A percentile compares a stretch with the other conserved stretches of the same genome.
Conservation (phyloP, 2,888 invertebrate species). For the Eremobia ochroleuca region DNA sequence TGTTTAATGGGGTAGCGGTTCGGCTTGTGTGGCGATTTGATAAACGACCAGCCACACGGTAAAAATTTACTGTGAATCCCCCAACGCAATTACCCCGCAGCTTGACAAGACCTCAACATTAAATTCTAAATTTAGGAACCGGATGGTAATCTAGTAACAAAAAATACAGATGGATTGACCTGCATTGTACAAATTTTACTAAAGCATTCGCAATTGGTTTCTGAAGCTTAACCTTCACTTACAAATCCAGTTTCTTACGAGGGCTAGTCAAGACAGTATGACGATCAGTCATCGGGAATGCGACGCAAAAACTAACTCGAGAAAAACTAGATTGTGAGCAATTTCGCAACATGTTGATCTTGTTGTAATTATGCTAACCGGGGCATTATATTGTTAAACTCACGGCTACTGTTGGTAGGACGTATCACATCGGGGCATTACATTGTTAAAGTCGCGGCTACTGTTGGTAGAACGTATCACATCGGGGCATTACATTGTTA, state of each 20-base stretch:
- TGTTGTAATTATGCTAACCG: constrained; percentile 10
- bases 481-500: no score
- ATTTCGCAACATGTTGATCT: constrained; percentile 43
- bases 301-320: constrained; percentile 33
- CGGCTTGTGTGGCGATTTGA: no score
- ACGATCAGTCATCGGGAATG: constrained; percentile 43
- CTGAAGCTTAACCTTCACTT: constrained; percentile 4
- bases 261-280: constrained; percentile 6
- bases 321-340: constrained; percentile 42
- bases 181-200: neutral
- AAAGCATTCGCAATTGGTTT: neutral
- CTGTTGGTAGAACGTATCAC: no score
- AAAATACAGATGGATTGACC: no score
- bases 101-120: no score
- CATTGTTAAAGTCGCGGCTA: neutral
- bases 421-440: neutral
- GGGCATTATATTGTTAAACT: neutral
- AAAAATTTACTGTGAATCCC: no score
- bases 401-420: neutral
- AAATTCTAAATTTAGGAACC: no score
- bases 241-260: constrained; percentile 29
- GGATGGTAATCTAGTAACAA: no score
- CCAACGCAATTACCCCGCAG: no score
- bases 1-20: no score
- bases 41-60: no score